phyloP scores from a whole-genome alignment of 2,797 vertebrate genomes.

The Lepilemur septentrionalis region DNA sequence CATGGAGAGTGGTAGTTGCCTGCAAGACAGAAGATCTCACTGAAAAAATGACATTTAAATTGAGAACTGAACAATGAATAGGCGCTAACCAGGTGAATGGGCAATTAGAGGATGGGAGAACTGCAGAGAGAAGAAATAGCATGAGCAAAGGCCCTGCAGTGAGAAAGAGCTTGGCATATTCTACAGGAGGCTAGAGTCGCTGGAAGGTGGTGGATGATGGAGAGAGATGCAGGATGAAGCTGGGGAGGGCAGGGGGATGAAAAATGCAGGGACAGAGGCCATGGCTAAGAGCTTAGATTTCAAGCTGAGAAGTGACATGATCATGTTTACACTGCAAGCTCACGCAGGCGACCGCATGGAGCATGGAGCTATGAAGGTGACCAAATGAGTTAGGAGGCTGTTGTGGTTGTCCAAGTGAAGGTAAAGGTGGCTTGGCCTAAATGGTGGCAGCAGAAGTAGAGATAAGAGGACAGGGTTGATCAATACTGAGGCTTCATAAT shows the following conservation, averaged over 20 bases:
- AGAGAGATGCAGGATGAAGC: background rate
- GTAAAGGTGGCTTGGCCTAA: background rate
- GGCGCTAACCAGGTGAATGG: background rate
- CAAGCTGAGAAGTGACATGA: background rate
- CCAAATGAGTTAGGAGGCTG: background rate
- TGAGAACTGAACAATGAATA: background rate
- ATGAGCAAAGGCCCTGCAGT: background rate
- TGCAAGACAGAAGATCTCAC: background rate
- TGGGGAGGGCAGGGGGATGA: background rate
- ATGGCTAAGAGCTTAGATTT: background rate
- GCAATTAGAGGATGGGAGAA: background rate
- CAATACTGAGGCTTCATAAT: background rate
- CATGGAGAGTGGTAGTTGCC: background rate
- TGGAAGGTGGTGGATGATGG: background rate
- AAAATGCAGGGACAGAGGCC: background rate
- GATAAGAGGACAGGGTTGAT: background rate
- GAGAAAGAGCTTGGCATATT: background rate
- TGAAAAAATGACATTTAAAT: background rate
- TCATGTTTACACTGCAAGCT: background rate
- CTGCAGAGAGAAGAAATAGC: background rate
- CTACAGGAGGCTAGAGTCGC: background rate
- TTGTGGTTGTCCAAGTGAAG: background rate
- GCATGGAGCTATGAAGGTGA: background rate
- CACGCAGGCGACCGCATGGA: background rate
- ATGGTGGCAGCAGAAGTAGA: too few species aligned